phyloP scores from a whole-genome alignment of 2,888 invertebrate genomes.

The Himalopsyche japonica region DNA sequence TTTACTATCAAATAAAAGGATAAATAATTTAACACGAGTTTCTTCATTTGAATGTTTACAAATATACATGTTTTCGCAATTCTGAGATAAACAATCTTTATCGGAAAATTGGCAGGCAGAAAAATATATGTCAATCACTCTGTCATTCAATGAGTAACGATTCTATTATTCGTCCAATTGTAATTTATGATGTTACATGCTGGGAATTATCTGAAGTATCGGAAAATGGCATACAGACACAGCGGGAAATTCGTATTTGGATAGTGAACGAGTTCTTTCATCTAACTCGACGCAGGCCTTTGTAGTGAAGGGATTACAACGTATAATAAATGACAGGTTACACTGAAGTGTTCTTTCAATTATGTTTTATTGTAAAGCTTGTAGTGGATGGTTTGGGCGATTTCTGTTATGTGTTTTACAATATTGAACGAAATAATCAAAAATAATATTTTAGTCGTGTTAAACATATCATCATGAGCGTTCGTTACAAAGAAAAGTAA shows the following conservation, averaged over 20 bases:
- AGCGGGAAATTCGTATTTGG: background rate
- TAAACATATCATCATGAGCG: too few species aligned
- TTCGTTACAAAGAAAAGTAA: too few species aligned
- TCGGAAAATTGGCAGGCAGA: background rate
- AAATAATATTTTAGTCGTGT: too few species aligned
- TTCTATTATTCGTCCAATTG: background rate
- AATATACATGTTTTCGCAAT: too few species aligned
- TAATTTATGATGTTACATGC: background rate
- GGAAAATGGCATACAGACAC: background rate
- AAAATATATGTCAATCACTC: background rate
- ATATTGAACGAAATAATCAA: too few species aligned
- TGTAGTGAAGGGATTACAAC: background rate
- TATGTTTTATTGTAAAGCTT: background rate
- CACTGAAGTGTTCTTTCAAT: conserved; percentile 4
- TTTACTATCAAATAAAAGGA: too few species aligned
- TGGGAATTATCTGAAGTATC: background rate
- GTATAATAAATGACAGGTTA: conserved; percentile 9
- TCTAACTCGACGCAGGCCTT: background rate
- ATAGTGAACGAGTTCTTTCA: background rate
- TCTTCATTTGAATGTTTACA: too few species aligned
- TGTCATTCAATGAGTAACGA: background rate
- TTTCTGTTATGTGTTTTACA: too few species aligned
- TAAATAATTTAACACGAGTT: too few species aligned
- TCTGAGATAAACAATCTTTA: background rate
- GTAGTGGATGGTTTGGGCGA: background rate